A percentile compares a stretch with the other conserved stretches of the same genome.
These are phyloP conservation scores for Peromyscus eremicus DNA, from an alignment of 2,797 vertebrate genomes.

Conservation along the genomic window DNA sequence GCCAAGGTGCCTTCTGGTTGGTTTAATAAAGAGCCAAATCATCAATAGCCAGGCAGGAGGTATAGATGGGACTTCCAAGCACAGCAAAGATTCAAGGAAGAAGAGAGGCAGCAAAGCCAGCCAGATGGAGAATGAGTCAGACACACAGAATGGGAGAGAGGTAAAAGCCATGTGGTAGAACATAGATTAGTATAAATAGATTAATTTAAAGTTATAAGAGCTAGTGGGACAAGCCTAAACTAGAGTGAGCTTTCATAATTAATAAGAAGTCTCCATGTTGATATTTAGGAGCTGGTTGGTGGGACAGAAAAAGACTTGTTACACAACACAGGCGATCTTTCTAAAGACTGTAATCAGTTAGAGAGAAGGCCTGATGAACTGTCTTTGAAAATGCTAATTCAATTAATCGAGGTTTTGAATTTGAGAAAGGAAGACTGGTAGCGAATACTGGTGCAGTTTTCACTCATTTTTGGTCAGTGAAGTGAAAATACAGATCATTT, in stretches of 20 bases:
- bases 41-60: neutral
- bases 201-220: neutral
- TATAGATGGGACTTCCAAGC: neutral
- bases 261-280: neutral
- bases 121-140: neutral
- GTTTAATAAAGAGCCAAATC: neutral
- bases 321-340: neutral
- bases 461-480: neutral
- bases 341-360: neutral
- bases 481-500: neutral
- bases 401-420: neutral
- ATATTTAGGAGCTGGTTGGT: neutral
- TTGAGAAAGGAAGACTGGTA: neutral
- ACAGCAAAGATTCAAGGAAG: neutral
- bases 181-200: neutral
- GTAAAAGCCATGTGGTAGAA: neutral
- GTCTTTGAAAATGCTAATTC: constrained; percentile 12
- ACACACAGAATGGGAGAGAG: neutral
- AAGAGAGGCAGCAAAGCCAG: neutral
- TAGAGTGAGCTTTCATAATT: neutral
- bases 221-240: neutral
- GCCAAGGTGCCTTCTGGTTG: neutral
- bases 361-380: neutral
- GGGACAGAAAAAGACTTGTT: no score
- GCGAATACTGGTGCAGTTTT: neutral